Base-by-base conservation (phyloP, 2,888 invertebrate genomes). In the Ischnus inquisitorius region DNA sequence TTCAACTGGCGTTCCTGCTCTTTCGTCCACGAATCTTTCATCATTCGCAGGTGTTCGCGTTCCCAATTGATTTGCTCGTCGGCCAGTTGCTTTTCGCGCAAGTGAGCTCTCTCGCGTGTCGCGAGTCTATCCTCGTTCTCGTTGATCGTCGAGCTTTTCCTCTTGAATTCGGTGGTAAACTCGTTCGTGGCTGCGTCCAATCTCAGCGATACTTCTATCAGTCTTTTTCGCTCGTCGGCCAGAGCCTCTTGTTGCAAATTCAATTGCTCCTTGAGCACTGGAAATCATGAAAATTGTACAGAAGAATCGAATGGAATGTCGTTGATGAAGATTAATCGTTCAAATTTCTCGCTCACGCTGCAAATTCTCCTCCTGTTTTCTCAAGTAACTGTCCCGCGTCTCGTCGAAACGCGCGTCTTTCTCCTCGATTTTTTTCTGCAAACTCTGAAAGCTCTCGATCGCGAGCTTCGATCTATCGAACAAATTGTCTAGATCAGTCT, bases 1-100 rank as follows among this genome's bases (percentile, higher is more conserved):
- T 90, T 88, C 41, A 91, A 71, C 69, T 92, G 91, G 41, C 88
- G 90, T 19, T 90, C 88, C 85, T 92, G 91, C 76, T 93, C 92
- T 72, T 90, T 90, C 12, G 88, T 79, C 92, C 92, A 92, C 34
- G 90, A 83, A 54, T 92, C 92, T 83, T 91, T 93, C 71, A 91
- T 79, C 77, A 89, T 90, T 85, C 90, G 89, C 71, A 92, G 85
- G 86, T 91, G 87, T 77, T 89, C 87, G 14, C 89, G 87, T 80
- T 93, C 93, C 92, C 91, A 93, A 41, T 90, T 90, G 16, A 88
- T 88, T 83, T 92, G 92, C 54, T 93, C 91, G 77, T 90, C 88
- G 43, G 93, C 90, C 25, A 92, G 86, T 87, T 93, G 91, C 83
- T 89, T 90, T 62, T 93, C 93, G 39, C 86, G 89, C 1, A 89